These are phyloP conservation scores for Eupeodes luniger DNA, from an alignment of 2,888 invertebrate species.

Conservation along the genomic window DNA sequence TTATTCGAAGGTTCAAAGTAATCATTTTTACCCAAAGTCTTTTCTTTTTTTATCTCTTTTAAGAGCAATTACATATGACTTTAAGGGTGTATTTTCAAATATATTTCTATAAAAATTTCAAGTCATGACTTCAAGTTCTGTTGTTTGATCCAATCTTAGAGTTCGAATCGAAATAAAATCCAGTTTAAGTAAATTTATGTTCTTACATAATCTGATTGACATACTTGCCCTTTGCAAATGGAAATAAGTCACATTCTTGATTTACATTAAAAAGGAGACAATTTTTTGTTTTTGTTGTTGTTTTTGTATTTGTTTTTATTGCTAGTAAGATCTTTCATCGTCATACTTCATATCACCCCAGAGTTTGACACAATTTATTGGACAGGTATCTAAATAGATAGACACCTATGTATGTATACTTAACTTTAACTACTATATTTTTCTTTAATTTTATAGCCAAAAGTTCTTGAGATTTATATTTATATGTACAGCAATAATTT, in stretches of 20 bases:
- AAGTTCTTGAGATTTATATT: constrained; percentile 8
- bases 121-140: constrained; percentile 29
- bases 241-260: constrained; percentile 62
- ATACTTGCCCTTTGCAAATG: constrained; percentile 68
- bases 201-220: constrained; percentile 67
- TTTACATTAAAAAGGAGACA: constrained; percentile 25
- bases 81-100: neutral
- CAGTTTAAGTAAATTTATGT: constrained; percentile 58
- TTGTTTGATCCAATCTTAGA: constrained; percentile 34
- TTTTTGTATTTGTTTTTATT: neutral
- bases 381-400: constrained; percentile 16
- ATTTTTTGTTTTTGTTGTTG: neutral
- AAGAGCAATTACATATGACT: neutral
- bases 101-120: neutral
- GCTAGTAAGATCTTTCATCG: neutral
- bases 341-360: constrained; percentile 7
- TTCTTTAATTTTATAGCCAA: constrained; percentile 5
- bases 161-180: constrained; percentile 44
- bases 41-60: neutral
- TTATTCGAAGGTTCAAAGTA: too few species aligned
- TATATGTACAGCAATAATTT: neutral
- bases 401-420: neutral
- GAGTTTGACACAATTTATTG: constrained; percentile 32
- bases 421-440: too few species aligned
- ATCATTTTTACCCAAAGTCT: too few species aligned